Base-by-base conservation (phyloP, 2,888 invertebrate genomes). In the Cerastis rubricosa region DNA sequence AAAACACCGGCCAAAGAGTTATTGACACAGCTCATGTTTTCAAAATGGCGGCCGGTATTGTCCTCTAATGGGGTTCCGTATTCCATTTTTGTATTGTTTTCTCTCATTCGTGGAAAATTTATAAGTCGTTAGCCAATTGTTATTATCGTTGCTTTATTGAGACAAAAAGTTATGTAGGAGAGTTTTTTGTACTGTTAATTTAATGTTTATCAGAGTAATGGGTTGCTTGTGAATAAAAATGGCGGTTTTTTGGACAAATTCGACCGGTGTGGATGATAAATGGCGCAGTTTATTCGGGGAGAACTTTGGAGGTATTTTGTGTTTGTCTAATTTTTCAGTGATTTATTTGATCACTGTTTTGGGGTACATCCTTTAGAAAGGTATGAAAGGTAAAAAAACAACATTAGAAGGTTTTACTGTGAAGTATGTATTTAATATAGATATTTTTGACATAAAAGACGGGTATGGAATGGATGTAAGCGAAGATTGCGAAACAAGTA, bases 1-100 rank as follows among this genome's bases (percentile, higher is more conserved):
- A 87, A 88, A 90, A 89, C 91, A 90, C 79, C 76, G 76, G 76
- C 87, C 76, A 77, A 89, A 90, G 90, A 91, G 93, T 93, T 93
- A 93, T 93, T 92, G 93, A 93, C 93, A 90, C 87, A 88, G 85
- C 80, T 78, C 83, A 86, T 89, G 92, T 91, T 91, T 89, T 87
- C 70, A 85, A 83, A 88, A 86, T 87, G 85, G 82, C 88, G 80
- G 77, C 87, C 87, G 87, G 89, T 91, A 91, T 92, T 91, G 93
- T 92, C 87, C 89, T 81, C 67, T 89, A 90, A 91, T 90, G 87
- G 90, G 82, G 87, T 85, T 82, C 80, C 81, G 88, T 89, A 85
- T 78, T 78, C 88, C 83, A 82, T 76, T 80, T 87, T 84, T 85
- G 83, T 88, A 84, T 86, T 81, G 86, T 90, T 90, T 89, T 49